Evolutionary conservation across 2,797 vertebrate species (phyloP), one percentile per base, ranked within the genome.

Genomic region (Enteromius anoplus): DNA sequence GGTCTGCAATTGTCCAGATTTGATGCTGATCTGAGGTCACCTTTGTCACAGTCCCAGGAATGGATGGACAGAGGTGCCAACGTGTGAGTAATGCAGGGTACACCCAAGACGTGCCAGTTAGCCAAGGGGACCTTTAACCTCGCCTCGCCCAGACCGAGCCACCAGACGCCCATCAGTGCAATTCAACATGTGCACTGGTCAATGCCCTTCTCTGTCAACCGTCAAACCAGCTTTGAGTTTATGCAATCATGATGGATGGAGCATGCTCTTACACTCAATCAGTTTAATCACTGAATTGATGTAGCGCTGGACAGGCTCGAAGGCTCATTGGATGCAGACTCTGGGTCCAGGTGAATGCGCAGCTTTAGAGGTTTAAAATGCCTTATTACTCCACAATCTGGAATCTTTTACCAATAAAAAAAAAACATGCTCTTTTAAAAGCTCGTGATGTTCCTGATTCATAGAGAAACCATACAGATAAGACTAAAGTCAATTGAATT

Each of bases 81-180:
- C 45, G 5, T 70, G 21, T 83, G 65, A 83, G 34, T 86, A 82
- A 83, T 80, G 21, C n/a, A n/a, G 45, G 65, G 77, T 60, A 75
- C 77, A 86, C 85, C 71, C 85, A 40, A 68, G 29, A 70, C 5
- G 14, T 70, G 72, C 45, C 37, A 75, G 62, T 55, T 60, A 17
- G 51, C 53, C 37, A 47, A 47, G 15, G 29, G 75, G 70, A 84
- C 58, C 78, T 45, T 62, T 80, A 53, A 80, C 40, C 78, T 34
- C 9, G 2, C 51, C 83, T 6, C 83, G 73, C 77, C 70, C 71
- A 73, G 29, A 26, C 34, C 3, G 11, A 12, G 37, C 26, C 75
- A 47, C 58, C 69, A 78, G 76, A 72, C 4, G 47, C 19, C 66
- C 34, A 49, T 75, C 60, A 80, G 45, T 32, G 8, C 19, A 29